Conservation (phyloP, 2,113 vertebrate species). For the Microtus richardsoni region DNA sequence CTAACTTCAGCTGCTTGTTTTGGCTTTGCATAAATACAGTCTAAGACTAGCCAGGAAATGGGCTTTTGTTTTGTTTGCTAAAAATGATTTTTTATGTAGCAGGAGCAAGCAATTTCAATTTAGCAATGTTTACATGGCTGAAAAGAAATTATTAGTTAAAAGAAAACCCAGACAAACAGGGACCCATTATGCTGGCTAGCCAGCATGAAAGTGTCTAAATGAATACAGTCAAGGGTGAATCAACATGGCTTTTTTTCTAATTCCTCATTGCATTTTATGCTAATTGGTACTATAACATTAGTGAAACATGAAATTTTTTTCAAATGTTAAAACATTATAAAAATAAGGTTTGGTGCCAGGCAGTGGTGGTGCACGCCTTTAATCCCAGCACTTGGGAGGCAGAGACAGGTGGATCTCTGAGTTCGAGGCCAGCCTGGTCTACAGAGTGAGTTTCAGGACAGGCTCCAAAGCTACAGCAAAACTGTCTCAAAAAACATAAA, state of each 20-base stretch:
- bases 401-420: too few species aligned
- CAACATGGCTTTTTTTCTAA: conserved; percentile 46
- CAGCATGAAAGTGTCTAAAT: conserved; percentile 42
- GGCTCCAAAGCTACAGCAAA: too few species aligned
- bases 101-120: conserved; percentile 34
- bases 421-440: too few species aligned
- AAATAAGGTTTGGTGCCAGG: neutral
- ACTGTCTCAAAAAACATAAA: too few species aligned
- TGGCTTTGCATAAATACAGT: conserved; percentile 47
- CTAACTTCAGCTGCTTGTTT: conserved; percentile 43
- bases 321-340: neutral
- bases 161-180: neutral
- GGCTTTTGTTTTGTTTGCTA: conserved; percentile 56
- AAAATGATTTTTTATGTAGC: conserved; percentile 14
- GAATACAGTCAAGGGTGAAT: conserved; percentile 52
- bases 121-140: conserved; percentile 28
- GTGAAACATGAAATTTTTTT: conserved; percentile 20
- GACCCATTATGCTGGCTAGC: neutral
- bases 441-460: too few species aligned
- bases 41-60: conserved; percentile 34
- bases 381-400: too few species aligned
- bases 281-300: conserved; percentile 50
- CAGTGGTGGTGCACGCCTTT: too few species aligned
- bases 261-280: conserved; percentile 31
- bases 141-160: conserved; percentile 59